phyloP scores from a whole-genome alignment of 2,888 invertebrate species.

The Melipona beecheii region DNA sequence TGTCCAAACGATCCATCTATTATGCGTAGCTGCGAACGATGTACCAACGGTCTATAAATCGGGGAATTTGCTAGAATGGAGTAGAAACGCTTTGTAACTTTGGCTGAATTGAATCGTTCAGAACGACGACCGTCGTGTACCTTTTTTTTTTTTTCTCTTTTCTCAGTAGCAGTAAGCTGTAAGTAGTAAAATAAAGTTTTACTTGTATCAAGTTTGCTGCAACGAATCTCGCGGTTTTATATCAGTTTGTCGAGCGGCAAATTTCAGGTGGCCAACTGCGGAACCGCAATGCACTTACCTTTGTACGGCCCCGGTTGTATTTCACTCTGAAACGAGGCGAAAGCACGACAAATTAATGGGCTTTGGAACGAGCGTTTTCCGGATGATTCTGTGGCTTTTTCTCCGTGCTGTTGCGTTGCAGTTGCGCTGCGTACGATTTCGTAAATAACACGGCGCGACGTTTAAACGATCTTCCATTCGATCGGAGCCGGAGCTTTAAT shows the following conservation, averaged over 20 bases:
- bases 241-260: neutral
- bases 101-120: neutral
- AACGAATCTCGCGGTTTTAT: neutral
- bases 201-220: neutral
- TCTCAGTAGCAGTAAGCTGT: no score
- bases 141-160: neutral
- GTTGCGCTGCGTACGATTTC: neutral
- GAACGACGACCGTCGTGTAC: no score
- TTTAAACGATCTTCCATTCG: slow-evolving; percentile 19
- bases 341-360: neutral
- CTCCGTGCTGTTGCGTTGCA: neutral
- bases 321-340: neutral
- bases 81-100: neutral
- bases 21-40: neutral
- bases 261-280: neutral
- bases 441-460: neutral
- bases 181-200: neutral
- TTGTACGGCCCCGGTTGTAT: neutral
- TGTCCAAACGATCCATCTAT: no score
- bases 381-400: neutral
- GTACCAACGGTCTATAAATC: neutral
- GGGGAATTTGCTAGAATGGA: neutral
- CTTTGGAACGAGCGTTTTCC: slow-evolving; percentile 11
- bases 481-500: neutral
- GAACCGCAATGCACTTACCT: neutral